Conservation (phyloP, 2,888 invertebrate species). For the Apotomis capreana region DNA sequence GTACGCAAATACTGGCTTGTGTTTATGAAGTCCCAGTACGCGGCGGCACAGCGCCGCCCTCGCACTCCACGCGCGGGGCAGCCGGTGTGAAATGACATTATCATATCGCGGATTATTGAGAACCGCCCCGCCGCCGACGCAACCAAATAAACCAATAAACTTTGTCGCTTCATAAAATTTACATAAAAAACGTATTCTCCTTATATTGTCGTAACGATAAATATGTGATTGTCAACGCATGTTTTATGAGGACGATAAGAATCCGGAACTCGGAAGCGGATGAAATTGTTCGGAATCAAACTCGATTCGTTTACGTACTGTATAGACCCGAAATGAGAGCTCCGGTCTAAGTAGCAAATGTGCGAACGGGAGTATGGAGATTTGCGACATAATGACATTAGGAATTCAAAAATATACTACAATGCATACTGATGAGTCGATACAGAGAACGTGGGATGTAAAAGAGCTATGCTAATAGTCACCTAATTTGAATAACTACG, state of each 20-base stretch:
- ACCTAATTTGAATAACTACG: conserved; percentile 20
- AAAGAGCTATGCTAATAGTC: background rate
- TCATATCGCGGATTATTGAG: conserved; percentile 36
- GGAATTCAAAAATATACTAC: conserved; percentile 1
- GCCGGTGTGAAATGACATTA: conserved; percentile 41
- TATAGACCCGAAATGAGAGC: background rate
- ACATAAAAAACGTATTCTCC: conserved; percentile 29
- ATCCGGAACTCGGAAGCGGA: background rate
- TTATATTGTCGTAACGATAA: conserved; percentile 14
- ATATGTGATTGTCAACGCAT: conserved; percentile 21
- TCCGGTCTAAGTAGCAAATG: background rate
- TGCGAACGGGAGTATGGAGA: background rate
- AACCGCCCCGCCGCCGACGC: background rate
- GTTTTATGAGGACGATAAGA: conserved; percentile 20
- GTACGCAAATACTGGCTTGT: conserved; percentile 8
- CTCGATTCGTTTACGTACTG: background rate
- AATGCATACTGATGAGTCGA: conserved; percentile 19
- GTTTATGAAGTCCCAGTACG: background rate
- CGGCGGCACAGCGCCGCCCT: background rate
- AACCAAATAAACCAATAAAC: conserved; percentile 37
- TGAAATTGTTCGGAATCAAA: conserved; percentile 2
- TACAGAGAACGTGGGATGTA: background rate
- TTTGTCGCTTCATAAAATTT: conserved; percentile 31
- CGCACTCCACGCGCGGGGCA: background rate
- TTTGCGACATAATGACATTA: background rate